Percentiles rank a stretch among this genome's conserved stretches.
phyloP scores from a whole-genome alignment of 2,113 vertebrate species.

The Delphinapterus leucas region DNA sequence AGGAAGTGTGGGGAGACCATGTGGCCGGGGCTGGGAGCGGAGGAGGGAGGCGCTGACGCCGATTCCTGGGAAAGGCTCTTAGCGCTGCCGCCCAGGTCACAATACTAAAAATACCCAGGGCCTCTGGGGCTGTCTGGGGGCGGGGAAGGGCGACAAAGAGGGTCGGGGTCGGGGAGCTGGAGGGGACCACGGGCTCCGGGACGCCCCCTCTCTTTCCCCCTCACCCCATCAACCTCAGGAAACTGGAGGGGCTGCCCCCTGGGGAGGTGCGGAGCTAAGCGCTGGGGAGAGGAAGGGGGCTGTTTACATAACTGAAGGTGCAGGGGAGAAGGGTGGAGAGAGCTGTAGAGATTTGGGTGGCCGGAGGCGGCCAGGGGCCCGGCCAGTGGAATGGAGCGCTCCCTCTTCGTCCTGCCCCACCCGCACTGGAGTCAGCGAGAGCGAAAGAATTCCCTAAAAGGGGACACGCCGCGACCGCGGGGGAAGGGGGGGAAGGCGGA shows the following conservation, averaged over 20 bases:
- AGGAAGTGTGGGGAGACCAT: neutral
- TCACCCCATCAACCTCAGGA: neutral
- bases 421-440: neutral
- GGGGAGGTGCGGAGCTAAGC: neutral
- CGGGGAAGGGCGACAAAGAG: neutral
- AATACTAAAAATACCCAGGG: constrained; percentile 73
- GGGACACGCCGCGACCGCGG: neutral
- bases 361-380: neutral
- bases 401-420: constrained; percentile 41
- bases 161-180: neutral
- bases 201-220: neutral
- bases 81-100: constrained; percentile 75
- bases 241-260: neutral
- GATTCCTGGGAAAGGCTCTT: constrained; percentile 61
- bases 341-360: neutral
- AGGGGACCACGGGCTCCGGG: neutral
- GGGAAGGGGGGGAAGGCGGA: neutral
- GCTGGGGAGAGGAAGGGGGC: neutral
- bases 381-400: constrained; percentile 9
- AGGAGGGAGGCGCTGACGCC: constrained; percentile 49
- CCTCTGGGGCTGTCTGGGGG: constrained; percentile 39
- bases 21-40: neutral
- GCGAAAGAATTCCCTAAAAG: constrained; percentile 70
- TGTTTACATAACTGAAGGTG: constrained; percentile 48
- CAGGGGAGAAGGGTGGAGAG: neutral